Conservation (phyloP, 1,140 invertebrate genomes). For the Lanistes nyassanus region DNA sequence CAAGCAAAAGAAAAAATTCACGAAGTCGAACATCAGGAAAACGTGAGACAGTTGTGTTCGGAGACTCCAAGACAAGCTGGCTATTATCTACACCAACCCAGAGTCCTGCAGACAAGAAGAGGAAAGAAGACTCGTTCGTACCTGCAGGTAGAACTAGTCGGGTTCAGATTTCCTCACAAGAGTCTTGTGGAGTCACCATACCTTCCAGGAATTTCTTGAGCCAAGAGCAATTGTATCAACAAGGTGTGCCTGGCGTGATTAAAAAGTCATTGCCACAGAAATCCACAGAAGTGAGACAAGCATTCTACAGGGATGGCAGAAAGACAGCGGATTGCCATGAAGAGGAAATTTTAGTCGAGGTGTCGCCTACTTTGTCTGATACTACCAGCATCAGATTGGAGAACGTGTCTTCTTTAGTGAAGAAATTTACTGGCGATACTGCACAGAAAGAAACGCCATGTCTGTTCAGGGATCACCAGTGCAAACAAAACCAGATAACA, state of each 20-base stretch:
- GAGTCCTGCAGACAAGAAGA: conserved; percentile 26
- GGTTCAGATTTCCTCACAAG: background rate
- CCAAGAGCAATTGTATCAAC: background rate
- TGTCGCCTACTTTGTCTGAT: conserved; percentile 6
- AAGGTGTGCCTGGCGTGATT: background rate
- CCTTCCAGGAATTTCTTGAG: background rate
- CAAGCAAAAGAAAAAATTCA: conserved; percentile 6
- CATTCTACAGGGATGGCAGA: background rate
- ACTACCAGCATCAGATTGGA: background rate
- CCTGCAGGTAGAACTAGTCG: background rate
- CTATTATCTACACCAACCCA: conserved; percentile 21
- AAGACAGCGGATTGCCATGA: background rate
- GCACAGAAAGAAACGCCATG: background rate
- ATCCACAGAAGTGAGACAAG: background rate
- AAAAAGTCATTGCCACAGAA: too few relatives aligned
- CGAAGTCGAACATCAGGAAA: conserved; percentile 1
- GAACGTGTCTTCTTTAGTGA: too few relatives aligned
- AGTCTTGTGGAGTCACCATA: background rate
- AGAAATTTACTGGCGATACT: background rate
- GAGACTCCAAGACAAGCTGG: background rate
- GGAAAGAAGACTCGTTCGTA: background rate
- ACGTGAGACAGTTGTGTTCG: conserved; percentile 12
- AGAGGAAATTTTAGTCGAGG: conserved; percentile 9
- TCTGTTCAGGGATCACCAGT: background rate
- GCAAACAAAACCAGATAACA: background rate